A percentile compares a stretch with the other conserved stretches of the same genome.
These are phyloP conservation scores for Oncopeltus fasciatus DNA, from an alignment of 1,140 invertebrate species.

Conservation along the genomic window DNA sequence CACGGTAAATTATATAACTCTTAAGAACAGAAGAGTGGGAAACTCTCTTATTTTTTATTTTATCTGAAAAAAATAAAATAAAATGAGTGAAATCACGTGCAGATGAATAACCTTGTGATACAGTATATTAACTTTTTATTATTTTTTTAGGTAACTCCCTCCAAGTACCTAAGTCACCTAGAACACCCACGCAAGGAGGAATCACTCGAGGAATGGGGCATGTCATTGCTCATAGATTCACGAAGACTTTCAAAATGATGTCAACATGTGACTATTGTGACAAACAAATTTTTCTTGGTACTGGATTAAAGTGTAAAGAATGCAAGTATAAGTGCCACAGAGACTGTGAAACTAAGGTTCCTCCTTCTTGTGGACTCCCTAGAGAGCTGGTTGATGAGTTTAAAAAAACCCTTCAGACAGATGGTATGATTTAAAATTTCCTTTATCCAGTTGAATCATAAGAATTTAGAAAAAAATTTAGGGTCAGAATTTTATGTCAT, in stretches of 20 bases:
- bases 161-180: conserved; percentile 58
- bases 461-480: no score
- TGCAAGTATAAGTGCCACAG: conserved; percentile 91
- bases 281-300: conserved; percentile 73
- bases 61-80: no score
- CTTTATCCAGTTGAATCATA: neutral
- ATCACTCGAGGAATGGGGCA: conserved; percentile 68
- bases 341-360: conserved; percentile 80
- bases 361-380: conserved; percentile 79
- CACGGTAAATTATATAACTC: no score
- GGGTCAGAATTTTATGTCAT: no score
- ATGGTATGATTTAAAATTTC: conserved; percentile 30
- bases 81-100: no score
- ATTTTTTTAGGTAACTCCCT: conserved; percentile 31
- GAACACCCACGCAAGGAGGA: conserved; percentile 59
- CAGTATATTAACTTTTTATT: conserved; percentile 16
- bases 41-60: no score
- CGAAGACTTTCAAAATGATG: conserved; percentile 74
- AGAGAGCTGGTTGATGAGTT: conserved; percentile 68
- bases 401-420: conserved; percentile 46
- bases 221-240: conserved; percentile 80
- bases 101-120: neutral
- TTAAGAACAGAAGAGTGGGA: no score
- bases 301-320: conserved; percentile 74
- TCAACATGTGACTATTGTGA: conserved; percentile 81